phyloP scores from a whole-genome alignment of 2,797 vertebrate species.

The Takifugu rubripes region DNA sequence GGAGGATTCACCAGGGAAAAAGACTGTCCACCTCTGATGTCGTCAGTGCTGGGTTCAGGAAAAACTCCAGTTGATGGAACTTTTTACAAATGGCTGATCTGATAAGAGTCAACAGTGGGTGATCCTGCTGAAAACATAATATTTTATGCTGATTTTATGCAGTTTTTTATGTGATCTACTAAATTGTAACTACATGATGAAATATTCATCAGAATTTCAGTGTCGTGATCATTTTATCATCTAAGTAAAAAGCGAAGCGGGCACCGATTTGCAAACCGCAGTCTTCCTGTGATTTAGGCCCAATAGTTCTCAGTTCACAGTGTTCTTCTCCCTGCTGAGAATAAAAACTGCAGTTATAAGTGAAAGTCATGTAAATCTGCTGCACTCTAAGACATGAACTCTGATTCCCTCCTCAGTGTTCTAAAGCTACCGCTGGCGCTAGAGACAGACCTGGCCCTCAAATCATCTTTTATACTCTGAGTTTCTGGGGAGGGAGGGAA shows the following conservation, averaged over 20 bases:
- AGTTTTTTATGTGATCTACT: too few species aligned
- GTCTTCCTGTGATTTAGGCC: slow-evolving; percentile 43
- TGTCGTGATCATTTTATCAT: slow-evolving; percentile 11
- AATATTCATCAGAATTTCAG: too few species aligned
- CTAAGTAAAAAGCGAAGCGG: slow-evolving; percentile 15
- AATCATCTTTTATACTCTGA: slow-evolving; percentile 53
- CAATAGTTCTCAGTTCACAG: slow-evolving; percentile 65
- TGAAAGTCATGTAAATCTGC: slow-evolving; percentile 33
- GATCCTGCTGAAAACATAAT: neutral
- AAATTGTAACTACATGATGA: too few species aligned
- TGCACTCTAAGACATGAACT: slow-evolving; percentile 50
- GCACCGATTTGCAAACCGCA: slow-evolving; percentile 54
- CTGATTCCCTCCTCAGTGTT: slow-evolving; percentile 53
- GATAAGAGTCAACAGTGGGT: neutral
- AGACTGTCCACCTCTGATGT: neutral
- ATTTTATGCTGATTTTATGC: too few species aligned
- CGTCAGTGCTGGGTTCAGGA: neutral
- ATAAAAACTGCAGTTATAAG: slow-evolving; percentile 26
- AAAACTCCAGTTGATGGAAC: slow-evolving; percentile 5
- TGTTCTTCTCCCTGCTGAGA: slow-evolving; percentile 45
- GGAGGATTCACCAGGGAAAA: slow-evolving; percentile 2
- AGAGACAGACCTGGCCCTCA: slow-evolving; percentile 60
- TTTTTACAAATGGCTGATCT: neutral
- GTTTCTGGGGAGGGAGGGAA: too few species aligned
- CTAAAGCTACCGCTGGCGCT: slow-evolving; percentile 60